Percentiles rank a stretch among this genome's conserved stretches.
phyloP scores from a whole-genome alignment of 1,140 invertebrate species.

The Ips typographus region DNA sequence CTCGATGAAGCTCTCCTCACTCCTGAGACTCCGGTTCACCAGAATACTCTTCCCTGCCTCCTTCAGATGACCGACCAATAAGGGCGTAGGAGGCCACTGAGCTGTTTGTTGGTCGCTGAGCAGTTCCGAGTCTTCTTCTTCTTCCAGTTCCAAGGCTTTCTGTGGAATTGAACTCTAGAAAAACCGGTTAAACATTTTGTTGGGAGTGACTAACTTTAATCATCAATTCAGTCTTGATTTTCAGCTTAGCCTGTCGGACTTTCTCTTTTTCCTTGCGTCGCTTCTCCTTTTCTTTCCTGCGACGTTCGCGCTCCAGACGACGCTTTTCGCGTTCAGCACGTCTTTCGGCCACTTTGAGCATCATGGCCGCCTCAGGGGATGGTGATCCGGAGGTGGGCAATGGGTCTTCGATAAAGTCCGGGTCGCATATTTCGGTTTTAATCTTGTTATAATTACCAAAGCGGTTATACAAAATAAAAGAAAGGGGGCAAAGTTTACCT shows the following conservation, averaged over 20 bases:
- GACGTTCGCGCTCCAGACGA: slow-evolving; percentile 44
- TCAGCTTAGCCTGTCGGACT: slow-evolving; percentile 46
- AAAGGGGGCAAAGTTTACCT: too few relatives aligned
- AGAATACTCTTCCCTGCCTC: slow-evolving; percentile 44
- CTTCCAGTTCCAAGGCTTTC: slow-evolving; percentile 48
- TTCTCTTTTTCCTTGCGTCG: slow-evolving; percentile 50
- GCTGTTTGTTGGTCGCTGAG: slow-evolving; percentile 30
- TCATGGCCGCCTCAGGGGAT: slow-evolving; percentile 40
- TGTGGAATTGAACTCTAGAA: slow-evolving; percentile 24
- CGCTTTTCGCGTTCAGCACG: slow-evolving; percentile 46
- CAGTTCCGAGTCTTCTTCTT: slow-evolving; percentile 36
- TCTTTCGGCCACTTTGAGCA: slow-evolving; percentile 42
- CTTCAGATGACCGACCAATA: slow-evolving; percentile 33
- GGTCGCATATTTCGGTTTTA: slow-evolving; percentile 12
- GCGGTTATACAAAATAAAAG: too few relatives aligned
- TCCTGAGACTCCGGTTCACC: slow-evolving; percentile 13
- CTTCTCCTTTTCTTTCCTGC: slow-evolving; percentile 50
- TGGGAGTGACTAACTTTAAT: slow-evolving; percentile 45
- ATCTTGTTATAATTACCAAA: background rate
- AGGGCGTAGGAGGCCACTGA: slow-evolving; percentile 43
- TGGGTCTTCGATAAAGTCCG: background rate
- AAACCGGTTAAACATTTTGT: background rate
- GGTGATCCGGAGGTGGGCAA: slow-evolving; percentile 29
- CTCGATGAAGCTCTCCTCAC: background rate
- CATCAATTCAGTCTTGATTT: slow-evolving; percentile 50